phyloP scores from a whole-genome alignment of 2,888 invertebrate species.

The Leptinotarsa tumamoca region DNA sequence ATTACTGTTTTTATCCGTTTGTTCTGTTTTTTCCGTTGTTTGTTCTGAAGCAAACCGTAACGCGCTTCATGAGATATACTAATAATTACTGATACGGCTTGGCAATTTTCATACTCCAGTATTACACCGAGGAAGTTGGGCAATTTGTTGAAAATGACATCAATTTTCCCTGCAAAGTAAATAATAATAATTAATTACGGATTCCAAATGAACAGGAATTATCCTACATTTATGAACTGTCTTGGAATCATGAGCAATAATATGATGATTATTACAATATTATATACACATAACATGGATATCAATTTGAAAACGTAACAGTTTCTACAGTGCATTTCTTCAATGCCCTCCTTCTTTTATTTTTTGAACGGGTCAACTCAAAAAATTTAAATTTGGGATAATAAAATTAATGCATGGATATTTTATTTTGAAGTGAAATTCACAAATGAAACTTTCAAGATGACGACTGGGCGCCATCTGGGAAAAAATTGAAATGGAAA shows the following conservation, averaged over 20 bases:
- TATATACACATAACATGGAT: no score
- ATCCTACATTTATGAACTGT: not conserved
- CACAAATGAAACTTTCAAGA: no score
- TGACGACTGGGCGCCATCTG: no score
- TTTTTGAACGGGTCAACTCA: no score
- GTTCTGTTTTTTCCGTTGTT: conserved; percentile 63
- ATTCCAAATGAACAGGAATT: not conserved
- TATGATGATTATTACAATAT: no score
- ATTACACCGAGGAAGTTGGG: not conserved
- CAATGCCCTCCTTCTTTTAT: no score
- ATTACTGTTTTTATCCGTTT: conserved; percentile 60
- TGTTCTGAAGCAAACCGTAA: conserved; percentile 63
- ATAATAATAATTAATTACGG: not conserved
- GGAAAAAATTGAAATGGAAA: no score
- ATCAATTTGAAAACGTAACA: no score
- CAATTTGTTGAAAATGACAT: conserved; percentile 1
- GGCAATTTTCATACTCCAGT: conserved; percentile 2
- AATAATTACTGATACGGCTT: conserved; percentile 40
- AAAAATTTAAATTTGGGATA: no score
- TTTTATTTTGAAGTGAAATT: no score
- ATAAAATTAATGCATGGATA: no score
- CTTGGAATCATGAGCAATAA: not conserved
- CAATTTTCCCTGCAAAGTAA: not conserved
- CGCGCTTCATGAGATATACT: conserved; percentile 55
- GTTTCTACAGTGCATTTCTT: no score